Base-by-base conservation (phyloP, 1,140 invertebrate genomes). In the Wiebesia pumilae region DNA sequence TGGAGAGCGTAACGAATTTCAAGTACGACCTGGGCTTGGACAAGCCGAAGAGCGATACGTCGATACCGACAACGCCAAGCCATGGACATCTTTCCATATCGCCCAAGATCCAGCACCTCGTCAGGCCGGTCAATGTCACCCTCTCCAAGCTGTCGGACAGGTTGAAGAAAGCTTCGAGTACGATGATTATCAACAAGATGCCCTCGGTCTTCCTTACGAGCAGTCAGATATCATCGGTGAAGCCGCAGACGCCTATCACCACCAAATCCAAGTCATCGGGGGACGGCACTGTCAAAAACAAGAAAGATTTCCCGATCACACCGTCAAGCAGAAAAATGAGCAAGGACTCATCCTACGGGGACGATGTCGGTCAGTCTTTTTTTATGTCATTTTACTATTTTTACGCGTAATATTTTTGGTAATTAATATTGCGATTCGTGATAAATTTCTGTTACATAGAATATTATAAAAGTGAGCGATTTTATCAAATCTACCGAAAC, bases 121-220 rank as follows among this genome's bases (percentile, higher is more conserved):
- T 94, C 24, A 85, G 93, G 35, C 93, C 93, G 0, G 93, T 94
- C 0, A 94, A 94, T 30, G 93, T 94, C 0, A 93, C 93, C 0
- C 89, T 94, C 40, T 91, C 93, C 0, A 94, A 94, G 89, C 86
- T 94, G 19, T 80, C 90, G 27, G 93, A 94, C 9, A 92, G 93
- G 82, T 47, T 81, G 65, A 88, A 87, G 62, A 75, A 82, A n/a
- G 27, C 33, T 27, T 77, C 81, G 0, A 67, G 69, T 0, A 19
- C 80, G 4, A 82, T 81, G 0, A 47, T 27, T 0, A 6, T 6
- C 7, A 58, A 69, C 19, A 77, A 40, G 24, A 40, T 62, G 38
- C 84, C 81, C 9, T 30, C 81, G 6, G 81, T 80, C 33, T 87
- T 87, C 77, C 62, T 83, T 0, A 10, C 78, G 16, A 81, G 4